Evolutionary conservation across 2,797 vertebrate genomes (phyloP).

Genomic region (Sandelia bainsii): DNA sequence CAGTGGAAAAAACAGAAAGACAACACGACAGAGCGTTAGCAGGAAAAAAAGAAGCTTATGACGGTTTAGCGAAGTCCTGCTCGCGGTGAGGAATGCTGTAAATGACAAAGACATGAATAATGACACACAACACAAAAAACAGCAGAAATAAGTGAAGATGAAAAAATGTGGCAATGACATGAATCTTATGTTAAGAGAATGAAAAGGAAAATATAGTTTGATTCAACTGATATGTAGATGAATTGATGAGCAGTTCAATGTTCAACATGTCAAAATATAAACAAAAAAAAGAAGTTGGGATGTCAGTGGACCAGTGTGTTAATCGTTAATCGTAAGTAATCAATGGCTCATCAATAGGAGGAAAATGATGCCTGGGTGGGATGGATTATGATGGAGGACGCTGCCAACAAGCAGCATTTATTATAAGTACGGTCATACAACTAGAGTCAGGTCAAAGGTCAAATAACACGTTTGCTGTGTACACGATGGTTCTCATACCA

Average conservation of each 20-base stretch:
- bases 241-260: not conserved
- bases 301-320: not conserved
- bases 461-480: not conserved
- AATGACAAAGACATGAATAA: conserved; percentile 23
- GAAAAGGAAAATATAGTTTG: not conserved
- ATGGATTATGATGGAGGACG: conserved; percentile 1
- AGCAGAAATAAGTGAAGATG: not conserved
- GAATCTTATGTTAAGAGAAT: not conserved
- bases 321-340: not conserved
- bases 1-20: conserved; percentile 35
- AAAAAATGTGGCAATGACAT: not conserved
- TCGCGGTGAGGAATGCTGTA: conserved; percentile 32
- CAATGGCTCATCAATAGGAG: not conserved
- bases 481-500: too few species aligned
- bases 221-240: not conserved
- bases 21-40: conserved; percentile 52
- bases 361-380: not conserved
- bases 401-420: conserved; percentile 7
- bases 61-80: conserved; percentile 16
- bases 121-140: conserved; percentile 20
- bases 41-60: not conserved
- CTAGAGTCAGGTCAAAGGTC: conserved; percentile 16
- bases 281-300: too few species aligned
- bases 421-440: too few species aligned
- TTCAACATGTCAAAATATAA: too few species aligned